Evolutionary conservation across 2,888 invertebrate genomes (phyloP), one percentile per base, ranked within the genome.

Genomic region (Synergus gifuensis): DNA sequence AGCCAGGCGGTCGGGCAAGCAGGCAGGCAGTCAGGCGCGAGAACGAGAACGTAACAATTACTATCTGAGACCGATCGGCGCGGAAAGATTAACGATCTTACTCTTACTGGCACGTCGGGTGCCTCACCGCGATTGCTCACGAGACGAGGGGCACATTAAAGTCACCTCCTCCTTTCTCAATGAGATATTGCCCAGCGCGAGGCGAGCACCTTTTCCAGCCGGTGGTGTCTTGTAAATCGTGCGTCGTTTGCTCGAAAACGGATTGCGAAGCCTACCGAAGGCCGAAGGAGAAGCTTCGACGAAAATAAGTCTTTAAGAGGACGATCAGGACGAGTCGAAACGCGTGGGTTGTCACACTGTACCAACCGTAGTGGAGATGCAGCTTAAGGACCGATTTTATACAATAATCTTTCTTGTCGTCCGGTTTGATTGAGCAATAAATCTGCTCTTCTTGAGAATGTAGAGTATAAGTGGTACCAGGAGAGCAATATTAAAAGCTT

Each of bases 21-120:
- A 79, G 85, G 87, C 86, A 81, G 85, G 86, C 89, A 89, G 87
- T 88, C 88, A 89, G 88, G 89, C 88, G 89, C 87, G 90, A 89
- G 90, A 91, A 91, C 90, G 89, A 88, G 91, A 91, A 91, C 91
- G 91, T 91, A 91, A 92, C 92, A 92, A 92, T 92, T 92, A 92
- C 91, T 92, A 92, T 92, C 90, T 88, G 89, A 89, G 90, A 89
- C 90, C 91, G 91, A 92, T 92, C 92, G 90, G 91, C 89, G 89
- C 88, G 89, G 90, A 88, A 91, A 91, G 92, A 91, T 92, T 92
- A 92, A 92, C 91, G 91, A 92, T 92, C 91, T 91, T 90, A 90
- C 91, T 90, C 88, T 87, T 87, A 87, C 87, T 89, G 88, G 87
- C 88, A 88, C 90, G 89, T 89, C 90, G 89, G 86, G 86, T 89